These are phyloP conservation scores for Carassius gibelio DNA, from an alignment of 2,113 vertebrate genomes.

Conservation along the genomic window DNA sequence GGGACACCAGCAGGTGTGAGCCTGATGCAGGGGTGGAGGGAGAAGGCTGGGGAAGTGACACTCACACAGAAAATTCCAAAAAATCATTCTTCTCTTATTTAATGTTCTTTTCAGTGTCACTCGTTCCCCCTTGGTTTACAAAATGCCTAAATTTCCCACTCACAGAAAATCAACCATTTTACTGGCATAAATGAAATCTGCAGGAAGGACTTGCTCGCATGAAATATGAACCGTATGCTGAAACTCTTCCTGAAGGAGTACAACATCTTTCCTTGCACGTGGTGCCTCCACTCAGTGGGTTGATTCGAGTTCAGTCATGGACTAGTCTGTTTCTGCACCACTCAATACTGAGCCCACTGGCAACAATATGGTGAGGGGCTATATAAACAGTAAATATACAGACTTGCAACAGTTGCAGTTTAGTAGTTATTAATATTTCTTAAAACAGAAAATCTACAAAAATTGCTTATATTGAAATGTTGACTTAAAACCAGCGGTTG, in stretches of 20 bases:
- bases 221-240: conserved; percentile 82
- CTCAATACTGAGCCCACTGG: conserved; percentile 74
- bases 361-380: conserved; percentile 76
- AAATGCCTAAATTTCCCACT: conserved; percentile 10
- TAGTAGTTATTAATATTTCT: not conserved
- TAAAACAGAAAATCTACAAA: not conserved
- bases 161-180: conserved; percentile 85
- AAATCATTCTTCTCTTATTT: not conserved
- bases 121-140: not conserved
- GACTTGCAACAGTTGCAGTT: not conserved
- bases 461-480: not conserved
- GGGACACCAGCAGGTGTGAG: conserved; percentile 58
- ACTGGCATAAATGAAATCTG: conserved; percentile 85
- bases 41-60: conserved; percentile 60
- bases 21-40: conserved; percentile 50
- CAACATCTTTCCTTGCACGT: conserved; percentile 82
- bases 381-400: not conserved
- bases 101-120: not conserved
- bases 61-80: conserved; percentile 31
- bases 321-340: conserved; percentile 81
- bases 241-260: conserved; percentile 85
- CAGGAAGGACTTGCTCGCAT: conserved; percentile 81
- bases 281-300: conserved; percentile 84
- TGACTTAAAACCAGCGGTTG: not conserved
- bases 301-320: conserved; percentile 50